Conservation (phyloP, 2,888 invertebrate genomes). For the Cinara cedri region DNA sequence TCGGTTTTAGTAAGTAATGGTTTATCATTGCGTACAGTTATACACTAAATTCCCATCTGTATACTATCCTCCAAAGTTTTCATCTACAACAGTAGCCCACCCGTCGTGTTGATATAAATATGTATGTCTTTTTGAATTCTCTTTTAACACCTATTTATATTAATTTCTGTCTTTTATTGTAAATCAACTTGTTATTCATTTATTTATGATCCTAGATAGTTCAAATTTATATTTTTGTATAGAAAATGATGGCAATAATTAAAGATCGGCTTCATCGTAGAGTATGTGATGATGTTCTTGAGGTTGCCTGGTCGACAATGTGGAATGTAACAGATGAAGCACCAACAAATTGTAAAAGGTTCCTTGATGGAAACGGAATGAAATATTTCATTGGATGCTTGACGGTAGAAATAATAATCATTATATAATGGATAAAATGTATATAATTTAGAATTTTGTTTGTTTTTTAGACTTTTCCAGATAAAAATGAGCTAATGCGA, state of each 20-base stretch:
- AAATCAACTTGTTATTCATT: no score
- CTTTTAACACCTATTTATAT: no score
- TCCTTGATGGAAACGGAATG: conserved; percentile 88
- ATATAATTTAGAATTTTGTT: not conserved
- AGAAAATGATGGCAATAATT: conserved; percentile 79
- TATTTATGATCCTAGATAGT: no score
- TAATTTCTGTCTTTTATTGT: no score
- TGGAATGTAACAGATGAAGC: conserved; percentile 99
- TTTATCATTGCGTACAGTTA: no score
- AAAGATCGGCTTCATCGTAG: conserved; percentile 76
- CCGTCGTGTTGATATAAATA: no score
- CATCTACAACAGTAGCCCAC: no score
- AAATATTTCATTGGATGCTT: conserved; percentile 87
- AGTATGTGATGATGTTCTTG: conserved; percentile 92
- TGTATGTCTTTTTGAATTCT: no score
- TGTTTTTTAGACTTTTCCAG: conserved; percentile 76
- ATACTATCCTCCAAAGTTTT: no score
- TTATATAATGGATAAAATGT: not conserved
- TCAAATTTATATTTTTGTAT: not conserved
- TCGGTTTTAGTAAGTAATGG: no score
- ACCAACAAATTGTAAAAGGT: conserved; percentile 88
- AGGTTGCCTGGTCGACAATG: conserved; percentile 99
- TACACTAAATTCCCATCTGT: no score
- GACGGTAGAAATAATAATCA: conserved; percentile 67
- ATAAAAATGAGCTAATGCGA: conserved; percentile 86